These are phyloP conservation scores for Scyliorhinus canicula DNA, from an alignment of 2,797 vertebrate genomes.

Conservation along the genomic window DNA sequence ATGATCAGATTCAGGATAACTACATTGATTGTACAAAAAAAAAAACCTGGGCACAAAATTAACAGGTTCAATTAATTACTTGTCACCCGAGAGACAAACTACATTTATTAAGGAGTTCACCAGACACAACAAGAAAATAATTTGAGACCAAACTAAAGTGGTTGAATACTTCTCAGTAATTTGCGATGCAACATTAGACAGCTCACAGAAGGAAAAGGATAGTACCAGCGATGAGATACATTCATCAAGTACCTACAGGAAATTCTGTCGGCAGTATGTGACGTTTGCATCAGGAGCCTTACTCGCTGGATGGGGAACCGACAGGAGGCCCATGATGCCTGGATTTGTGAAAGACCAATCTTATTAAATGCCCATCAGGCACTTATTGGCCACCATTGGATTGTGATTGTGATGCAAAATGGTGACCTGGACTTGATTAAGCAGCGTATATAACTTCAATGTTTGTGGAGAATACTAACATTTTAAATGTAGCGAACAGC, in stretches of 20 bases:
- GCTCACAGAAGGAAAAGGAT: not conserved
- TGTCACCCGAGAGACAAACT: not conserved
- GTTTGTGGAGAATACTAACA: not conserved
- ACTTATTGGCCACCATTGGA: too few relatives aligned
- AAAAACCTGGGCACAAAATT: not conserved
- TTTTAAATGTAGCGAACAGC: not conserved
- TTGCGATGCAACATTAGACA: not conserved
- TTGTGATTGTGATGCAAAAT: too few relatives aligned
- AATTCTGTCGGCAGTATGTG: not conserved
- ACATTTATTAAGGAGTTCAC: not conserved
- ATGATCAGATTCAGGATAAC: not conserved
- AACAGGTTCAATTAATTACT: not conserved
- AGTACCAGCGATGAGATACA: not conserved
- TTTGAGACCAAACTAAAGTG: too few relatives aligned
- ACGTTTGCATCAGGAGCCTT: too few relatives aligned
- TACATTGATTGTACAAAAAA: not conserved
- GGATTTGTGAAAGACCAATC: too few relatives aligned
- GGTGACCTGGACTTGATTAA: too few relatives aligned
- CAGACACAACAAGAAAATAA: not conserved
- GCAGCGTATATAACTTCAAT: too few relatives aligned
- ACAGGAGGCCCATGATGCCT: too few relatives aligned
- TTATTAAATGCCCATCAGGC: too few relatives aligned
- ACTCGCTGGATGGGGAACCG: too few relatives aligned
- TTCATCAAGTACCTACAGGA: not conserved
- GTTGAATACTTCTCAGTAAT: not conserved